Percentiles rank a stretch among this genome's conserved stretches.
phyloP scores from a whole-genome alignment of 2,797 vertebrate genomes.

The Dryobates pubescens region DNA sequence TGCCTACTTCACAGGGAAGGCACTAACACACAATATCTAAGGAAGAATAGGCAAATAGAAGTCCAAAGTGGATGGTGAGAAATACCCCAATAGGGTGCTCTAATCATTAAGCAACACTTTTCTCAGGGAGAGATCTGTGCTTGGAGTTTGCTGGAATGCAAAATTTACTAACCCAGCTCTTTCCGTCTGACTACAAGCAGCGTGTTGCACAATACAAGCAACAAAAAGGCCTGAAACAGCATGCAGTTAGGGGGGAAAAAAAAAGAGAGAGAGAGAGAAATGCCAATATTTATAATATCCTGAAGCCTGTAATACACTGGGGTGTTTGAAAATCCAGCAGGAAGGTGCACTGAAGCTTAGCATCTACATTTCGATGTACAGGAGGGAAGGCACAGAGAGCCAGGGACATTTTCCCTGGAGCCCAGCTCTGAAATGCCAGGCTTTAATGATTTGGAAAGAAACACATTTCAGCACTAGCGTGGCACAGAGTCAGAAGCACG shows the following conservation, averaged over 20 bases:
- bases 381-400: conserved; percentile 1
- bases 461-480: conserved; percentile 55
- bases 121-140: neutral
- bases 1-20: neutral
- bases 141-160: neutral
- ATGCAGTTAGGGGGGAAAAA: neutral
- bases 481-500: neutral
- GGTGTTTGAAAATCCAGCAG: conserved; percentile 41
- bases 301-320: neutral
- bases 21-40: neutral
- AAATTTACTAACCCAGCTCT: neutral
- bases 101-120: neutral
- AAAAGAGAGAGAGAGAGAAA: neutral
- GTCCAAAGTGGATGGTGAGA: neutral
- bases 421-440: conserved; percentile 54
- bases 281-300: conserved; percentile 34
- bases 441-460: conserved; percentile 76
- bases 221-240: neutral
- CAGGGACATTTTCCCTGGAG: conserved; percentile 55
- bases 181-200: neutral
- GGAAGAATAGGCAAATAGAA: neutral
- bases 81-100: neutral
- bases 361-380: conserved; percentile 32
- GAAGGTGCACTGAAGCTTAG: conserved; percentile 42
- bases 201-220: neutral